Percentiles rank a stretch among this genome's conserved stretches.
Conservation (phyloP, 2,113 vertebrate genomes). For the Antechinus stuartii region DNA sequence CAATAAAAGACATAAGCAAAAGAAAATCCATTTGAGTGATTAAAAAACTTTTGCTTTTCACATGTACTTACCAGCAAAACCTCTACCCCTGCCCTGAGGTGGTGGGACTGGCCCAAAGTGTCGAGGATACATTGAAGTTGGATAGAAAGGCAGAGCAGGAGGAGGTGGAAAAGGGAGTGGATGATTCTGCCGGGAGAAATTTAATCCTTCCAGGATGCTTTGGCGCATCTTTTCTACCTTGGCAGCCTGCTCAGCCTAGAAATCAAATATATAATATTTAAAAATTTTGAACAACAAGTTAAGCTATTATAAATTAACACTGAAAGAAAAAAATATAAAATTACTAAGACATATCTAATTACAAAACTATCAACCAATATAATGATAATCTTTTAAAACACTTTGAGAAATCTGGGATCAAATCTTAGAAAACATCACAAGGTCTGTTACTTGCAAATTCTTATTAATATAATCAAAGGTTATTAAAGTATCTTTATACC, state of each 20-base stretch:
- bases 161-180: conserved; percentile 91
- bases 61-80: conserved; percentile 89
- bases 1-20: background rate
- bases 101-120: conserved; percentile 91
- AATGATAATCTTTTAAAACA: background rate
- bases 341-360: background rate
- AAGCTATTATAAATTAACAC: background rate
- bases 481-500: background rate
- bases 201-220: conserved; percentile 96
- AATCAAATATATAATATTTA: conserved; percentile 68
- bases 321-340: conserved; percentile 36
- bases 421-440: background rate
- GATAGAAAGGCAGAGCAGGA: conserved; percentile 94
- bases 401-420: background rate
- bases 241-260: conserved; percentile 92
- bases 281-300: conserved; percentile 42
- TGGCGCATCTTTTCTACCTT: conserved; percentile 98
- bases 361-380: background rate
- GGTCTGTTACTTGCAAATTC: background rate
- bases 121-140: conserved; percentile 90
- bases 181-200: conserved; percentile 92
- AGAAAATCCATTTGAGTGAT: background rate
- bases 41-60: background rate
- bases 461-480: background rate
- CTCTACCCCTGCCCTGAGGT: conserved; percentile 90